Conservation (phyloP, 1,140 invertebrate species). For the Dendrolimus kikuchii region DNA sequence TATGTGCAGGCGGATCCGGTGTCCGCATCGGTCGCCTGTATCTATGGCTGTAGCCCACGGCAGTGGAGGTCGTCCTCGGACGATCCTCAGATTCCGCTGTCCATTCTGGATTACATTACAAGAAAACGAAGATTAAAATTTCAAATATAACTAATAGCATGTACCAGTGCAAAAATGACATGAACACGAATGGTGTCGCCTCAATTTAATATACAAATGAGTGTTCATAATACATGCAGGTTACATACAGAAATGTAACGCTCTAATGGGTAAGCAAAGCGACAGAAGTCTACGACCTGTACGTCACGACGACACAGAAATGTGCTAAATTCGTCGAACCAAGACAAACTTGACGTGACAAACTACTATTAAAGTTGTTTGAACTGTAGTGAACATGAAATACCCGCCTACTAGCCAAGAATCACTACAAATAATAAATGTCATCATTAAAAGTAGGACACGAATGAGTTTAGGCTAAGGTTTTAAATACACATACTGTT, state of each 20-base stretch:
- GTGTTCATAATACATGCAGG: neutral
- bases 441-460: conserved; percentile 21
- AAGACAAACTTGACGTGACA: conserved; percentile 52
- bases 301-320: conserved; percentile 48
- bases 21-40: no score
- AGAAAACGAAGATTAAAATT: no score
- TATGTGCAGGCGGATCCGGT: no score
- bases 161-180: neutral
- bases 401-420: conserved; percentile 14
- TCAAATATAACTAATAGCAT: neutral
- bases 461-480: neutral
- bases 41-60: no score
- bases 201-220: neutral
- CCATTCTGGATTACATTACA: no score
- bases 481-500: neutral
- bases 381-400: conserved; percentile 28
- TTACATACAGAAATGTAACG: conserved; percentile 45
- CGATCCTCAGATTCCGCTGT: no score
- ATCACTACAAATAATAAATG: conserved; percentile 23
- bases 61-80: no score
- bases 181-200: neutral
- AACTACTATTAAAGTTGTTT: conserved; percentile 45
- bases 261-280: conserved; percentile 59
- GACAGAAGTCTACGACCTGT: conserved; percentile 37
- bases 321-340: conserved; percentile 56